Conservation (phyloP, 2,797 vertebrate genomes). For the Peromyscus melanophrys region DNA sequence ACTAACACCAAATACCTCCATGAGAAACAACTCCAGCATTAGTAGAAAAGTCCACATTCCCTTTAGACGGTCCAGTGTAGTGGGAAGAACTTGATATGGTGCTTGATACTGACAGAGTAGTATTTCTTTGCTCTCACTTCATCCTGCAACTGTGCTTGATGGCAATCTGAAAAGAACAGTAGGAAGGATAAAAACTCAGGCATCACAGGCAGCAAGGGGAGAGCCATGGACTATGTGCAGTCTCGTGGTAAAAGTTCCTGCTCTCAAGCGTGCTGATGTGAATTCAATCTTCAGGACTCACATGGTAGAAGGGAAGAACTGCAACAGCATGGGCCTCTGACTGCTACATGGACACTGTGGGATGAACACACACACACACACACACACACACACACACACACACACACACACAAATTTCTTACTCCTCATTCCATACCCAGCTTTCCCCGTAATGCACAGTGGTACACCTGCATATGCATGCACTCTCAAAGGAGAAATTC, state of each 20-base stretch:
- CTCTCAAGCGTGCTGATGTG: background rate
- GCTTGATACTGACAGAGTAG: background rate
- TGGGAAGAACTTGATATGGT: background rate
- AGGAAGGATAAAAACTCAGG: background rate
- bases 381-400: too few species aligned
- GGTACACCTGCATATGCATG: background rate
- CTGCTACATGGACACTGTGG: too few species aligned
- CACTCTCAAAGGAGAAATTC: background rate
- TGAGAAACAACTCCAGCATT: constrained; percentile 4
- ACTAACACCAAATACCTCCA: background rate
- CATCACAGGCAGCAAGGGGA: background rate
- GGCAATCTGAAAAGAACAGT: background rate
- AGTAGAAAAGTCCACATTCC: background rate
- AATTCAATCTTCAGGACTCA: background rate
- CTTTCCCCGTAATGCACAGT: background rate
- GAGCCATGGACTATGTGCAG: background rate
- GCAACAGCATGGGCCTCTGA: background rate
- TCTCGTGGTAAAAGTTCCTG: background rate
- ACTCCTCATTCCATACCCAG: background rate
- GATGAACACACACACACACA: background rate
- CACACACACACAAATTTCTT: too few species aligned
- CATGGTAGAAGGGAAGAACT: background rate
- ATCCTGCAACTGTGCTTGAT: background rate
- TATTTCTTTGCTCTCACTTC: constrained; percentile 31
- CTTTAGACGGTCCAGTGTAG: background rate